Base-by-base conservation (phyloP, 2,113 vertebrate species). In the Terrapene triunguis region DNA sequence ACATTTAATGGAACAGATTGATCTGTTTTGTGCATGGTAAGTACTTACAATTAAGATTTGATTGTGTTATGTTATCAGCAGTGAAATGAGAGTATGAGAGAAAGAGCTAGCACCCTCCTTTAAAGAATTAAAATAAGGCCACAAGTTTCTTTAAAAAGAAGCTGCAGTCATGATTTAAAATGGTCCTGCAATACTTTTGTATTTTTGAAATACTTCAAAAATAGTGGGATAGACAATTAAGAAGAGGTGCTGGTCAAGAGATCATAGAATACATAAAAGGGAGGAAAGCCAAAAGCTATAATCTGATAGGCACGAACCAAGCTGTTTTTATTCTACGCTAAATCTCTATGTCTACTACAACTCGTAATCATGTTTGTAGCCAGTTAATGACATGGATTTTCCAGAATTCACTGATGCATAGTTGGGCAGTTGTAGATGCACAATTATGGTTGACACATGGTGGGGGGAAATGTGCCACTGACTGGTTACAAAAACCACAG, bases 1-100 rank as follows among this genome's bases (percentile, higher is more conserved):
- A 96, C 62, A 93, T 96, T 92, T 97, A 98, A 98, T 98, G 94
- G 92, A 98, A 93, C 69, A 94, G 93, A 98, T 98, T 98, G 98
- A 98, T 98, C 95, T 97, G 92, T 97, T 98, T 98, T 97, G 93
- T 95, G 93, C 80, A 90, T 96, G 62, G 57, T 93, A 97, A 97
- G 86, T 98, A 96, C 88, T 97, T 98, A 88, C 72, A 97, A 97
- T 97, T 97, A 97, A 94, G 85, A 94, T 97, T 98, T 95, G 93
- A 96, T 97, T 98, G 94, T 98, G 91, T 96, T 97, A 95, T 95
- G 82, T 91, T 98, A 81, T 81, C 81, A 97, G 81, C 72, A 97
- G 93, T 84, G 27, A 97, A 97, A 96, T 84, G 90, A 95, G 90
- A 24, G 51, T 24, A 1, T 55, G 89, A 93, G 42, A 93, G 47